Percentiles rank a stretch among this genome's conserved stretches.
These are phyloP conservation scores for Callosobruchus maculatus DNA, from an alignment of 2,888 invertebrate genomes.

Conservation along the genomic window DNA sequence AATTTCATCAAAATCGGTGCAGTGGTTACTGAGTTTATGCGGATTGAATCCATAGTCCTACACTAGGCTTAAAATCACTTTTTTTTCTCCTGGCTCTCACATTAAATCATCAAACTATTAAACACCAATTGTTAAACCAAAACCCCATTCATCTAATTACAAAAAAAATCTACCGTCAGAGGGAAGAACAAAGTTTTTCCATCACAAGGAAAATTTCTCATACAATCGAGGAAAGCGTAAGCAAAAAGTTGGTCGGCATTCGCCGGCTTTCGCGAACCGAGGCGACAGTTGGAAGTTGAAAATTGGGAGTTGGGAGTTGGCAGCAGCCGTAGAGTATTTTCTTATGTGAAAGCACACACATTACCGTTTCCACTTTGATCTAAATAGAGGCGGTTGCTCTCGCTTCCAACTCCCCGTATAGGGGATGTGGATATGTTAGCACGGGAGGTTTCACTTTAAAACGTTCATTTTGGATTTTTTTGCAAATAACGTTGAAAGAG, in stretches of 20 bases:
- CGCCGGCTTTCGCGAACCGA: not conserved
- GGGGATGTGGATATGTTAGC: not conserved
- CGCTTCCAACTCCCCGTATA: not conserved
- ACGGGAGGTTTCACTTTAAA: not conserved
- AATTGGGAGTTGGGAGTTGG: not conserved
- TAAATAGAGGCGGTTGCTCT: not conserved
- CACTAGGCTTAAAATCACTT: too few relatives aligned
- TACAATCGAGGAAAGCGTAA: not conserved
- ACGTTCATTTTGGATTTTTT: too few relatives aligned
- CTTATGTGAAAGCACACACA: conserved; percentile 1
- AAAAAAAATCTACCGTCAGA: not conserved
- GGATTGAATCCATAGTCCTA: too few relatives aligned
- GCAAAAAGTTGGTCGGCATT: not conserved
- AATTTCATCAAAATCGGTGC: too few relatives aligned
- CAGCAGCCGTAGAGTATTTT: not conserved
- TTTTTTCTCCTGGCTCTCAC: too few relatives aligned
- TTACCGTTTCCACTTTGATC: conserved; percentile 1
- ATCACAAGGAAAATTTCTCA: not conserved
- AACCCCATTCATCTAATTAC: too few relatives aligned
- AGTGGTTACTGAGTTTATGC: too few relatives aligned
- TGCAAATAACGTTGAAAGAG: too few relatives aligned
- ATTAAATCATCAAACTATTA: too few relatives aligned
- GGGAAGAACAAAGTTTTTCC: not conserved
- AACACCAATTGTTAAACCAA: too few relatives aligned
- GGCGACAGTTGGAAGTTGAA: not conserved